phyloP scores from a whole-genome alignment of 2,888 invertebrate genomes.

The Alloscopus bannaensis region DNA sequence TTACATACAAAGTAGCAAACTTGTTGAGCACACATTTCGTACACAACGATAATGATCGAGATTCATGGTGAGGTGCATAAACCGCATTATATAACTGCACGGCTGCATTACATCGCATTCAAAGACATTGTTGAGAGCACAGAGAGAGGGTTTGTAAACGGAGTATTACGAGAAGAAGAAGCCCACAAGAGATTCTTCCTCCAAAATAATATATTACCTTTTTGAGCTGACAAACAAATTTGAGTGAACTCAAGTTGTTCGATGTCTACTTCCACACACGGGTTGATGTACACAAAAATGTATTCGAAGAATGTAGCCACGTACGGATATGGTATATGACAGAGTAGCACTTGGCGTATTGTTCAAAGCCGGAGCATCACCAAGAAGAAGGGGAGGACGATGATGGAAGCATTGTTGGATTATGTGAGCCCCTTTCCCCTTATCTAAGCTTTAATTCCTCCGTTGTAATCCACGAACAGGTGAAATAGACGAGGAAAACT shows the following conservation, averaged over 20 bases:
- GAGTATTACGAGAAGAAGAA: too few relatives aligned
- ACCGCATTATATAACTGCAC: not conserved
- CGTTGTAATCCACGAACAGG: too few relatives aligned
- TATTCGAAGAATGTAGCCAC: not conserved
- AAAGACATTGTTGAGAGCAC: not conserved
- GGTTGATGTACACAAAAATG: not conserved
- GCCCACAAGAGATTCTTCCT: too few relatives aligned
- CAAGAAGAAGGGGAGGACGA: not conserved
- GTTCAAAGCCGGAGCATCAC: not conserved
- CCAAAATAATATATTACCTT: not conserved
- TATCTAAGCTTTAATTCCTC: too few relatives aligned
- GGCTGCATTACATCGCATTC: not conserved
- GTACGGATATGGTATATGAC: too few relatives aligned
- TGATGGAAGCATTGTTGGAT: not conserved
- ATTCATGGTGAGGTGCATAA: not conserved
- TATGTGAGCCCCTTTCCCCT: constrained; percentile 2
- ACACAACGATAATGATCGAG: too few relatives aligned
- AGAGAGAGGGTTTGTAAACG: too few relatives aligned
- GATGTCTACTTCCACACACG: not conserved
- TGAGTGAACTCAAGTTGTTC: not conserved
- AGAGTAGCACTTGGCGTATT: too few relatives aligned
- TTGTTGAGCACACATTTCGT: too few relatives aligned
- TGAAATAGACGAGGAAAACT: too few relatives aligned
- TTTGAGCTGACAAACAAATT: not conserved
- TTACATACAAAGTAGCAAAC: too few relatives aligned